These are phyloP conservation scores for Champsocephalus esox DNA, from an alignment of 2,797 vertebrate genomes.

Conservation along the genomic window DNA sequence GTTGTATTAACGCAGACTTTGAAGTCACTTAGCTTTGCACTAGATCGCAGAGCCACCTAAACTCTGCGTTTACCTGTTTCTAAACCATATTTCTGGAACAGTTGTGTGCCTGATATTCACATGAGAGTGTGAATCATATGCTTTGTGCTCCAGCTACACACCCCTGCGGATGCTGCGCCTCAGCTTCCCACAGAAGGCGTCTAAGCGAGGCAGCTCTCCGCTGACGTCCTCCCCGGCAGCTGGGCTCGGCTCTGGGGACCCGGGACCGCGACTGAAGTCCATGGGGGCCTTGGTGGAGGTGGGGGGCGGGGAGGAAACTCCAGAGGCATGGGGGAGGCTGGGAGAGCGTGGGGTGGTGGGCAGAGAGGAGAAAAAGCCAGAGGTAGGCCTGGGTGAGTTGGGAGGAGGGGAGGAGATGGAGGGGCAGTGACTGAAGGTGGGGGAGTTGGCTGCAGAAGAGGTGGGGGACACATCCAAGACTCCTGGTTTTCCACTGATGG, in stretches of 20 bases:
- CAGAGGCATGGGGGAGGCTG: constrained; percentile 63
- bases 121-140: constrained; percentile 32
- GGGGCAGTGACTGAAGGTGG: constrained; percentile 88
- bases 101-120: constrained; percentile 15
- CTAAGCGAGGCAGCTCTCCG: constrained; percentile 88
- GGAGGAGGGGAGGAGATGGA: constrained; percentile 83
- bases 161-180: constrained; percentile 92
- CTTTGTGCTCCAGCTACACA: constrained; percentile 55
- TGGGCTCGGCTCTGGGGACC: constrained; percentile 88
- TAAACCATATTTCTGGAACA: not conserved
- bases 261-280: constrained; percentile 89
- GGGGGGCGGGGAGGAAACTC: constrained; percentile 84
- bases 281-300: constrained; percentile 82
- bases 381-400: constrained; percentile 76
- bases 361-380: constrained; percentile 85
- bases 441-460: constrained; percentile 86
- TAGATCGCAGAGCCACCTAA: not conserved
- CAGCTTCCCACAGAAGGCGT: constrained; percentile 92
- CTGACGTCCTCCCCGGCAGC: constrained; percentile 83
- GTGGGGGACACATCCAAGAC: constrained; percentile 89
- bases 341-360: constrained; percentile 88
- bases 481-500: constrained; percentile 86
- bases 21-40: not conserved
- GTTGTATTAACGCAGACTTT: not conserved
- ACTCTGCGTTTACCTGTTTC: not conserved